phyloP scores from a whole-genome alignment of 2,888 invertebrate species.

The Athetis lepigone region DNA sequence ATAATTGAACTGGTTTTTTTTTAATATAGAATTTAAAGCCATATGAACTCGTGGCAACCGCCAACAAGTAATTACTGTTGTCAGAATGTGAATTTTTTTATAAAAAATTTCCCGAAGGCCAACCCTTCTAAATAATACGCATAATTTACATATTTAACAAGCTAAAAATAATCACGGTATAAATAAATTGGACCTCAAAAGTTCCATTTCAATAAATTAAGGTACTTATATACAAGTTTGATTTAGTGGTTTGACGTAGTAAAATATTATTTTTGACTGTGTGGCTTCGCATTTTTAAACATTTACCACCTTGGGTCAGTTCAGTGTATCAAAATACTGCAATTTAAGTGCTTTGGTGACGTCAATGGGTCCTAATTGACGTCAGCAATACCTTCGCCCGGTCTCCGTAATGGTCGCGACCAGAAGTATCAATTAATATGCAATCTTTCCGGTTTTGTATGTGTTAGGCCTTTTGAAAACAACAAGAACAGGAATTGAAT shows the following conservation, averaged over 20 bases:
- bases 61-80: too few relatives aligned
- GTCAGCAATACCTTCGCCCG: slow-evolving; percentile 27
- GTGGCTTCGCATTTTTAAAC: neutral
- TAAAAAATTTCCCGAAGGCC: neutral
- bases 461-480: neutral
- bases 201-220: neutral
- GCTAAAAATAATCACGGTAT: neutral
- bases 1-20: neutral
- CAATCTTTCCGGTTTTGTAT: slow-evolving; percentile 7
- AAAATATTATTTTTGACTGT: neutral
- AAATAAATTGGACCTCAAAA: neutral
- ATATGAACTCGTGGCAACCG: neutral
- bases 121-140: neutral
- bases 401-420: slow-evolving; percentile 16
- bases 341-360: slow-evolving; percentile 25
- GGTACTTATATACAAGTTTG: neutral
- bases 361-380: slow-evolving; percentile 43
- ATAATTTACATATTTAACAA: neutral
- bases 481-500: neutral
- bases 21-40: too few relatives aligned
- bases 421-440: slow-evolving; percentile 14
- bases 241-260: neutral
- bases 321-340: slow-evolving; percentile 8
- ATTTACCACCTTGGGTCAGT: neutral
- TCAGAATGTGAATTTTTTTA: neutral